A percentile compares a stretch with the other conserved stretches of the same genome.
Conservation (phyloP, 2,113 vertebrate species). For the Scomber japonicus region DNA sequence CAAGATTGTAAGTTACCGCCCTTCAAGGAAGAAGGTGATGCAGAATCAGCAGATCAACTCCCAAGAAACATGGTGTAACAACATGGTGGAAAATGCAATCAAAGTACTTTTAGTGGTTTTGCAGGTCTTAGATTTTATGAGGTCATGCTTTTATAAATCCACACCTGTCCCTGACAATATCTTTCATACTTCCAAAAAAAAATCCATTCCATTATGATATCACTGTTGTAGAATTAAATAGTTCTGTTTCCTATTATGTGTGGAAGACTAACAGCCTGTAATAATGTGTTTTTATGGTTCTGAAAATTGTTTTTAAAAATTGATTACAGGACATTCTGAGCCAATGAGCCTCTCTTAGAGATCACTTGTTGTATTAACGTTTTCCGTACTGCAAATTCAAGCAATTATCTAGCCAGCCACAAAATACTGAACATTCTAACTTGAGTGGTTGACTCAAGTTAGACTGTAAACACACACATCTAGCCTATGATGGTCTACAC, state of each 20-base stretch:
- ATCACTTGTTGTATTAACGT: too few relatives aligned
- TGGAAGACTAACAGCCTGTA: not conserved
- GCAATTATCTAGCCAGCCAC: not conserved
- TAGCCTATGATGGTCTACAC: not conserved
- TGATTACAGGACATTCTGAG: too few relatives aligned
- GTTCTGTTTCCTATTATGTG: not conserved
- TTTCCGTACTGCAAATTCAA: too few relatives aligned
- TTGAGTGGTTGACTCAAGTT: not conserved
- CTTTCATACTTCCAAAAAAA: not conserved
- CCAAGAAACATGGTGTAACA: not conserved
- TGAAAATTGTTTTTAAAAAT: not conserved
- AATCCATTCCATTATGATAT: slow-evolving; percentile 3
- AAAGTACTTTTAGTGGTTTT: not conserved
- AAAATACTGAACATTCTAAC: not conserved
- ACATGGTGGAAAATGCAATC: not conserved
- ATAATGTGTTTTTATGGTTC: too few relatives aligned
- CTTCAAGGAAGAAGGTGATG: not conserved
- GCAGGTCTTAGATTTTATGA: not conserved
- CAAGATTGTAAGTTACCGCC: not conserved
- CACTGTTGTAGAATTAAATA: not conserved
- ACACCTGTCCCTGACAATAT: not conserved
- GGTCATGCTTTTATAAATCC: slow-evolving; percentile 8
- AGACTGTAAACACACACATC: not conserved
- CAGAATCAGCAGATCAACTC: slow-evolving; percentile 5
- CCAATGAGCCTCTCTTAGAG: too few relatives aligned